phyloP scores from a whole-genome alignment of 2,113 vertebrate species.

The Connochaetes taurinus region DNA sequence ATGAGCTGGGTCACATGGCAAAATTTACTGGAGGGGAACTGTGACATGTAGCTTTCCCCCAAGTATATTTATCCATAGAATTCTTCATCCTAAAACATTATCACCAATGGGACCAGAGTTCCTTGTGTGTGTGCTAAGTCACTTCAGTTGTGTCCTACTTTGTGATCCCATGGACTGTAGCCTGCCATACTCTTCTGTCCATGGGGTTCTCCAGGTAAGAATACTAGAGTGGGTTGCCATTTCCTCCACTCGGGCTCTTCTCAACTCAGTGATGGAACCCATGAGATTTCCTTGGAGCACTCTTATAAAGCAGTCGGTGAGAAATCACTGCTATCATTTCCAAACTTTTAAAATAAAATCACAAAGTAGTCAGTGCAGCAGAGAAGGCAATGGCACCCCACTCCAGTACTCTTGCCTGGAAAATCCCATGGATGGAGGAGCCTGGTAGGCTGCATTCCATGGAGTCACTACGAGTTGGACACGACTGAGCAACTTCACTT shows the following conservation, averaged over 20 bases:
- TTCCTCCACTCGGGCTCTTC: not conserved
- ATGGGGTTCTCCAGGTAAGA: not conserved
- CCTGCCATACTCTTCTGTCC: not conserved
- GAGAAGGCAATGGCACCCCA: not conserved
- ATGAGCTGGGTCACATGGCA: not conserved
- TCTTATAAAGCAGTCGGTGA: not conserved
- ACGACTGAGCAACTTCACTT: rapidly evolving
- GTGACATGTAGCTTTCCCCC: not conserved
- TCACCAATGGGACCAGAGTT: not conserved
- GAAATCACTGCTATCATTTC: not conserved
- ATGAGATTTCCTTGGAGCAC: not conserved
- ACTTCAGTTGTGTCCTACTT: not conserved
- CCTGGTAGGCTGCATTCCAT: not conserved
- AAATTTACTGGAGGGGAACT: not conserved
- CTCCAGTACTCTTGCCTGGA: not conserved
- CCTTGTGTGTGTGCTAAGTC: not conserved
- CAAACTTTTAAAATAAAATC: not conserved
- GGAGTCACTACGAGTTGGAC: rapidly evolving
- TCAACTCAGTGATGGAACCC: not conserved
- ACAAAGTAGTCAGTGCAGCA: not conserved
- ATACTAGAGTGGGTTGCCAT: not conserved
- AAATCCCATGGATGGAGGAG: not conserved
- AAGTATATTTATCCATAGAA: not conserved
- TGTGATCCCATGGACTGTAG: not conserved
- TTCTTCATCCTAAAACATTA: not conserved